These are phyloP conservation scores for Bugulina stolonifera DNA, from an alignment of 2,888 invertebrate species.

Conservation along the genomic window DNA sequence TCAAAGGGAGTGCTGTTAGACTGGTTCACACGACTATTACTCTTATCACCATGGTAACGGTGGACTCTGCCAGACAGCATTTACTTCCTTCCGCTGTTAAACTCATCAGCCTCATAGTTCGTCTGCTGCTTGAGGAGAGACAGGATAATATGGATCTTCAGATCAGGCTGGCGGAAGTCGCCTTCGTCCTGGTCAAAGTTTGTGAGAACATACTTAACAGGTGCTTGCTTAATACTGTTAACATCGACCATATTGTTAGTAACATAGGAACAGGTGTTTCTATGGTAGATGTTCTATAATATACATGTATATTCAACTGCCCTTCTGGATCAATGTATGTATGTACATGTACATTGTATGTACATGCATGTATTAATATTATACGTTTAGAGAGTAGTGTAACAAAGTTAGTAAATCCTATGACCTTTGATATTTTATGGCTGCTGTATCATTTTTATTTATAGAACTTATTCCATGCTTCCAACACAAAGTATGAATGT, in stretches of 20 bases:
- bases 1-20: not conserved
- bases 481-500: not conserved
- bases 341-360: too few species aligned
- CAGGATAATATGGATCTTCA: not conserved
- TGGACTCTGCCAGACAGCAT: slow-evolving; percentile 4
- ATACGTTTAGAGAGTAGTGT: too few species aligned
- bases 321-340: too few species aligned
- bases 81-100: not conserved
- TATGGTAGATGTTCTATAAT: too few species aligned
- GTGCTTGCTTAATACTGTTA: not conserved
- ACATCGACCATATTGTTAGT: too few species aligned
- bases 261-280: too few species aligned
- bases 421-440: not conserved
- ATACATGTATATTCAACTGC: too few species aligned
- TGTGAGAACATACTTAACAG: slow-evolving; percentile 14
- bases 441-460: not conserved
- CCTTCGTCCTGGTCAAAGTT: slow-evolving; percentile 12
- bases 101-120: not conserved
- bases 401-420: too few species aligned
- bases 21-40: not conserved
- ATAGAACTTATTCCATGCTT: not conserved
- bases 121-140: not conserved
- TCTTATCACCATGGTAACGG: slow-evolving; percentile 4
- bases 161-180: not conserved
- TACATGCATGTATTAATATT: too few species aligned